Evolutionary conservation across 1,140 invertebrate genomes (phyloP), one percentile per base, ranked within the genome.

Genomic region (Notospermus geniculatus): DNA sequence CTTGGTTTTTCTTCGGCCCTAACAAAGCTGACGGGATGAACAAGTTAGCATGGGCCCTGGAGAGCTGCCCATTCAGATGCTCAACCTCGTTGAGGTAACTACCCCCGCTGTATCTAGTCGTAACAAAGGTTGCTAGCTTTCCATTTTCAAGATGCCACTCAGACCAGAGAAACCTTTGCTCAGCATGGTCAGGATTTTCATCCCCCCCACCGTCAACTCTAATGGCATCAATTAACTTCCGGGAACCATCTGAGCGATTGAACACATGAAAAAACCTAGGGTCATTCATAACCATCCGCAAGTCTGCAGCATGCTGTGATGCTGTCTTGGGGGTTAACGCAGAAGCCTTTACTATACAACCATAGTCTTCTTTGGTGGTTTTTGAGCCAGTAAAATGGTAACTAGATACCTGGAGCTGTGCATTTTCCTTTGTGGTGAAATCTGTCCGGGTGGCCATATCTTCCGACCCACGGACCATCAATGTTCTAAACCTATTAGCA

Each of bases 381-480:
- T 50, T n/a, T 50, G 46, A 50, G 5, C 46, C 46, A 50, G 46
- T 50, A n/a, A 50, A 50, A 50, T n/a, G n/a, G n/a, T 50, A 50
- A 50, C 46, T 50, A 4, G 46, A 23, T n/a, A 50, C 46, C 46
- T 50, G 46, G 5, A 50, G 46, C 25, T 50, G 46, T 50, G 46
- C 5, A 50, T 5, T 50, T 9, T 50, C n/a, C 25, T 50, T 50
- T 23, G 46, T 50, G n/a, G 46, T 50, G 25, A 50, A 50, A n/a
- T 50, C 46, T 50, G 46, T 50, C 5, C 46, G n/a, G 4, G 46
- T 50, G 5, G 46, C 46, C 19, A 50, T 5, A 27, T 50, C n/a
- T 50, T 50, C 46, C 4, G 19, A 4, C 25, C 46, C 46, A 4
- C 25, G n/a, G n/a, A 50, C 46, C 46, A 50, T 50, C n/a, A 50